Evolutionary conservation across 2,888 invertebrate genomes (phyloP).

Genomic region (Hermaeophaga mercurialis): DNA sequence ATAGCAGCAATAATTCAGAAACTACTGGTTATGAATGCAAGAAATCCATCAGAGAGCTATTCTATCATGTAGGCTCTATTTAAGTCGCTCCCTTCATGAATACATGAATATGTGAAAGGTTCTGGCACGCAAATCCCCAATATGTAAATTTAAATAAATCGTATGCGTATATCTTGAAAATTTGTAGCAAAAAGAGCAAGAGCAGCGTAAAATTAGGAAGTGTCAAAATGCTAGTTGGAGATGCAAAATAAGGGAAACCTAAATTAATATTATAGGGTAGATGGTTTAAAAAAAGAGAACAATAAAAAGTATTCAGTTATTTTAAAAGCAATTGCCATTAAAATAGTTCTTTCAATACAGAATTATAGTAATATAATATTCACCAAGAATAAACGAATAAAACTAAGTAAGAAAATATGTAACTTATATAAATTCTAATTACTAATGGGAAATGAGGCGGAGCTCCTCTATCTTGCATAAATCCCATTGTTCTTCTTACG

Average conservation of each 20-base stretch:
- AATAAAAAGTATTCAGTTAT: too few species aligned
- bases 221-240: constrained; percentile 14
- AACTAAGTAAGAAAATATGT: too few species aligned
- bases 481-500: too few species aligned
- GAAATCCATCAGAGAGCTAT: constrained; percentile 9
- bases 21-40: constrained; percentile 4
- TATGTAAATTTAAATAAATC: constrained; percentile 30
- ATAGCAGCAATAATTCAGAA: not conserved
- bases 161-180: constrained; percentile 28
- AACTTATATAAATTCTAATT: too few species aligned
- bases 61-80: constrained; percentile 18
- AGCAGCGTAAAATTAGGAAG: constrained; percentile 23
- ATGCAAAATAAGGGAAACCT: not conserved
- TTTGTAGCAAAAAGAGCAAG: constrained; percentile 18
- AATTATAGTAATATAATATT: too few species aligned
- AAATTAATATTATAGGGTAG: not conserved
- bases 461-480: too few species aligned
- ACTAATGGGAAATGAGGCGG: too few species aligned
- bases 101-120: constrained; percentile 27
- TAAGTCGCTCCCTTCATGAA: constrained; percentile 19
- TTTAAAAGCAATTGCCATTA: too few species aligned
- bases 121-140: constrained; percentile 23
- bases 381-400: too few species aligned
- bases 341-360: too few species aligned
- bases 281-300: not conserved